Percentiles rank a stretch among this genome's conserved stretches.
phyloP scores from a whole-genome alignment of 2,888 invertebrate genomes.

The Hymenopus coronatus region DNA sequence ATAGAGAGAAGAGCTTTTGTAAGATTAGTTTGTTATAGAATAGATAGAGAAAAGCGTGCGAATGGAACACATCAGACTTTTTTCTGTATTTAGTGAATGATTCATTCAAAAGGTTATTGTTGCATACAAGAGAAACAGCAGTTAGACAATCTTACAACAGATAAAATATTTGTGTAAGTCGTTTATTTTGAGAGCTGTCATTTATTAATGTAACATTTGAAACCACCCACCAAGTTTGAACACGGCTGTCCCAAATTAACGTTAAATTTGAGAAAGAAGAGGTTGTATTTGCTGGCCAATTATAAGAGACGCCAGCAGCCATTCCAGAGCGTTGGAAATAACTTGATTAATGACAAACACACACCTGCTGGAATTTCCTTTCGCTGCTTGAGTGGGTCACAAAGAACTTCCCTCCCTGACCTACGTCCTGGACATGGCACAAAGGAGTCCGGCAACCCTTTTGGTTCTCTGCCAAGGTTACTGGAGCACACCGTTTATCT shows the following conservation, averaged over 20 bases:
- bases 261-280: background rate
- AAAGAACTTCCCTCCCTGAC: background rate
- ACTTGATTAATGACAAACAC: background rate
- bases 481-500: background rate
- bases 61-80: no score
- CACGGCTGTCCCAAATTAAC: background rate
- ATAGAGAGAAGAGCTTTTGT: no score
- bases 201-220: background rate
- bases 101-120: no score
- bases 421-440: background rate
- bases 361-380: background rate
- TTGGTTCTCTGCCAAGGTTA: background rate
- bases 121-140: no score
- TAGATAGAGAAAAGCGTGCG: no score
- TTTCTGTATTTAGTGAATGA: no score
- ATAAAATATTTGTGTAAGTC: no score
- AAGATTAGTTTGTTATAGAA: no score
- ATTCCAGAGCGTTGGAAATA: background rate
- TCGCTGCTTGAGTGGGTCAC: background rate
- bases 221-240: background rate
- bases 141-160: no score
- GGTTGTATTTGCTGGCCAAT: background rate
- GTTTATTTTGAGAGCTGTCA: background rate
- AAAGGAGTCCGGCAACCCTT: background rate
- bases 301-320: background rate